Percentiles rank a stretch among this genome's conserved stretches.
Evolutionary conservation across 1,140 invertebrate species (phyloP).

Genomic region (Olivierus martensii): DNA sequence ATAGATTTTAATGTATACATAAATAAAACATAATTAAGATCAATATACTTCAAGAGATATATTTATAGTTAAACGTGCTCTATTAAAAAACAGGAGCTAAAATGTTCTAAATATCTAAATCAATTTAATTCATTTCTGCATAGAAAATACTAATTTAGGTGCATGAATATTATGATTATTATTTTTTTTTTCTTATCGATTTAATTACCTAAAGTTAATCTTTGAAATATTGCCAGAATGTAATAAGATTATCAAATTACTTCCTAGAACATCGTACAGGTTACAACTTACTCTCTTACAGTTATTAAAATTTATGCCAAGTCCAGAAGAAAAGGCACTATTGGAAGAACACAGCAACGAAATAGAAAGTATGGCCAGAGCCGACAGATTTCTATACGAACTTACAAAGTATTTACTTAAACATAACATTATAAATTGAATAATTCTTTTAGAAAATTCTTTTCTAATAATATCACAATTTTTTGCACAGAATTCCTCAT

Average conservation of each 20-base stretch:
- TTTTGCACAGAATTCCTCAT: constrained; percentile 56
- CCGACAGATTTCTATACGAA: constrained; percentile 90
- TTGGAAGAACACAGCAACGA: constrained; percentile 86
- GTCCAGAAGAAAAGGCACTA: constrained; percentile 75
- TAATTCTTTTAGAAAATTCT: neutral
- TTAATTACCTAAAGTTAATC: neutral
- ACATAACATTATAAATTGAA: neutral
- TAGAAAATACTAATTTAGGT: neutral
- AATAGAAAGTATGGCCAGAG: constrained; percentile 74
- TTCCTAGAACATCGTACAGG: neutral
- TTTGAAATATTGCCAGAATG: neutral
- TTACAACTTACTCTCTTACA: constrained; percentile 27
- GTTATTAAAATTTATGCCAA: constrained; percentile 87
- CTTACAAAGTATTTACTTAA: constrained; percentile 43
- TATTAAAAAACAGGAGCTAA: too few species aligned
- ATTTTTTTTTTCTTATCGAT: neutral
- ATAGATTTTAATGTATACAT: too few species aligned
- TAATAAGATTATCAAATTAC: neutral
- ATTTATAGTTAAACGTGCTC: too few species aligned
- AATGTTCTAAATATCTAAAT: too few species aligned
- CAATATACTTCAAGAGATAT: too few species aligned
- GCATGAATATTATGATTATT: too few species aligned
- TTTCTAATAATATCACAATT: too few species aligned
- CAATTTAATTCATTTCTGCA: too few species aligned
- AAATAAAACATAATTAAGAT: too few species aligned